These are phyloP conservation scores for Pegoplata infirma DNA, from an alignment of 2,888 invertebrate species.

Conservation along the genomic window DNA sequence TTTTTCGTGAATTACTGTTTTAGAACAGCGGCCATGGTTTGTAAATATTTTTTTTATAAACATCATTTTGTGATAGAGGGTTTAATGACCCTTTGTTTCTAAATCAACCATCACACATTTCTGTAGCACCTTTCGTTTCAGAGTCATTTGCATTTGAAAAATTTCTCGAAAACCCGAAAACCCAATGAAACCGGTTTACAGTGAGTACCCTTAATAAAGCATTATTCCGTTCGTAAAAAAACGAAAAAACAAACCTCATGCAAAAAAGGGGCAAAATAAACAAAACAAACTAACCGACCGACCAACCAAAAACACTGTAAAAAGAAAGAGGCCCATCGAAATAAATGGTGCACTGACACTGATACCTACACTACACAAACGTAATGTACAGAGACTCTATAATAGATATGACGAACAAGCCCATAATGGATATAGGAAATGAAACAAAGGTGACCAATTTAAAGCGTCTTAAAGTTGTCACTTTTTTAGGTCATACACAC, in stretches of 20 bases:
- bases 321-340: conserved; percentile 1
- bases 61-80: too few species aligned
- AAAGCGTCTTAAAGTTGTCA: too few species aligned
- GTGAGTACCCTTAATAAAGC: not conserved
- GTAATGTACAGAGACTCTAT: conserved; percentile 20
- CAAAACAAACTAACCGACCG: conserved; percentile 12
- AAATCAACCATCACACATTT: too few species aligned
- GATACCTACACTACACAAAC: conserved; percentile 7
- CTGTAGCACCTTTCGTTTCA: too few species aligned
- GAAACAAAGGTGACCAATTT: not conserved
- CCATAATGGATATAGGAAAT: not conserved
- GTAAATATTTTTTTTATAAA: too few species aligned
- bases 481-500: too few species aligned
- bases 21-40: too few species aligned
- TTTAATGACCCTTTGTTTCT: too few species aligned
- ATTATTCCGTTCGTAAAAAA: not conserved
- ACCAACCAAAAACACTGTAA: not conserved
- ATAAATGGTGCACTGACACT: conserved; percentile 36
- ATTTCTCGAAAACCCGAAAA: too few species aligned
- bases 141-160: too few species aligned
- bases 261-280: conserved; percentile 22
- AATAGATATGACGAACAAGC: not conserved
- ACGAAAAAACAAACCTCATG: conserved; percentile 1
- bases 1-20: too few species aligned
- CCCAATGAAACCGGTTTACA: too few species aligned